These are phyloP conservation scores for Trissoscelio sp. DNA, from an alignment of 2,888 invertebrate genomes.

Conservation along the genomic window DNA sequence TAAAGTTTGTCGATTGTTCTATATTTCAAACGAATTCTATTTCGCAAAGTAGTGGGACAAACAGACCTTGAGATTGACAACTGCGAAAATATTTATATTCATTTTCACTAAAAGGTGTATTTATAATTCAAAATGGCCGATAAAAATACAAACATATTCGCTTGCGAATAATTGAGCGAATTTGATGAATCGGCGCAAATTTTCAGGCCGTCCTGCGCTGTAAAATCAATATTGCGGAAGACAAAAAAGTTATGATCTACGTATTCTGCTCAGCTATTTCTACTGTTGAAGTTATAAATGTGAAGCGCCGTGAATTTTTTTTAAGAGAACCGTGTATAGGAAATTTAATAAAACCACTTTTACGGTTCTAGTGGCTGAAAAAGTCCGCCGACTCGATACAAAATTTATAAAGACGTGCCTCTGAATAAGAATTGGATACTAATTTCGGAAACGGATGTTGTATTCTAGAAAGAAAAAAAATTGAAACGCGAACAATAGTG, in stretches of 20 bases:
- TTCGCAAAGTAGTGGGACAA: not conserved
- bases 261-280: conserved; percentile 30
- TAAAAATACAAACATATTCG: conserved; percentile 20
- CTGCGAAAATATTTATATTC: conserved; percentile 10
- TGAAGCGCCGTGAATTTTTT: conserved; percentile 41
- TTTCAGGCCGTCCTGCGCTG: conserved; percentile 1
- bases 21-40: not conserved
- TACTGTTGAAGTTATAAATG: conserved; percentile 30
- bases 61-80: not conserved
- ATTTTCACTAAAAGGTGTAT: not conserved
- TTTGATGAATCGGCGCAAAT: conserved; percentile 37
- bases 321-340: conserved; percentile 19
- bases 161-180: conserved; percentile 35
- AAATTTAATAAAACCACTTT: conserved; percentile 46
- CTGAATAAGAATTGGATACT: conserved; percentile 45
- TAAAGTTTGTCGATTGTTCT: not conserved
- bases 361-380: conserved; percentile 16
- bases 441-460: conserved; percentile 34
- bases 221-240: conserved; percentile 39
- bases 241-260: conserved; percentile 41
- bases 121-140: conserved; percentile 7
- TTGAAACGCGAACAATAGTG: not conserved
- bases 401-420: conserved; percentile 42
- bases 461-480: conserved; percentile 5
- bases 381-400: conserved; percentile 23